Conservation (phyloP, 1,140 invertebrate genomes). For the Trachymyrmex cornetzi region DNA sequence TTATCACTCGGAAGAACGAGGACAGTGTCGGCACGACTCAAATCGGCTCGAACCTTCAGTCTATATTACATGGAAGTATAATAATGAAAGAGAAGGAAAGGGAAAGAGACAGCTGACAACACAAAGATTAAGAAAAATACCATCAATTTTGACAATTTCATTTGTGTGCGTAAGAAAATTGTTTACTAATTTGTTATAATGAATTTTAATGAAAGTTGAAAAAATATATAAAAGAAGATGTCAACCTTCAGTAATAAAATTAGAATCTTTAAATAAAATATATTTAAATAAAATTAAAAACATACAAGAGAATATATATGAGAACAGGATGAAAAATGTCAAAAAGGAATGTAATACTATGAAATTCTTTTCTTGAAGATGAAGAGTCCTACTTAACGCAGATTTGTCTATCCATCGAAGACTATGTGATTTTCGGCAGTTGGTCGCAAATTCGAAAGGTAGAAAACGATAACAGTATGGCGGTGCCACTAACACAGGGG, state of each 20-base stretch:
- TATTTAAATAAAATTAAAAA: background rate
- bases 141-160: background rate
- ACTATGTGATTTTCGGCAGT: conserved; percentile 70
- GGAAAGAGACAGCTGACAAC: background rate
- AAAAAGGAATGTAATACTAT: background rate
- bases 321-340: background rate
- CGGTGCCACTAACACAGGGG: conserved; percentile 15
- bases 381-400: conserved; percentile 58
- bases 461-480: conserved; percentile 67
- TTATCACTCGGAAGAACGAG: conserved; percentile 57
- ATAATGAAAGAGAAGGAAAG: conserved; percentile 4
- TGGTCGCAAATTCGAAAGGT: conserved; percentile 68
- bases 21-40: conserved; percentile 53
- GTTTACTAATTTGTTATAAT: background rate
- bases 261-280: background rate
- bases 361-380: conserved; percentile 11
- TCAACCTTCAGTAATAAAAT: background rate
- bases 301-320: background rate
- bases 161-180: background rate
- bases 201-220: background rate
- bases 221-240: background rate
- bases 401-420: conserved; percentile 51
- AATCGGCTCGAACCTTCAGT: conserved; percentile 50
- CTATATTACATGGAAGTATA: conserved; percentile 40
- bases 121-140: background rate